A percentile compares a stretch with the other conserved stretches of the same genome.
These are phyloP conservation scores for Manacus vitellinus DNA, from an alignment of 2,113 vertebrate genomes.

Conservation along the genomic window DNA sequence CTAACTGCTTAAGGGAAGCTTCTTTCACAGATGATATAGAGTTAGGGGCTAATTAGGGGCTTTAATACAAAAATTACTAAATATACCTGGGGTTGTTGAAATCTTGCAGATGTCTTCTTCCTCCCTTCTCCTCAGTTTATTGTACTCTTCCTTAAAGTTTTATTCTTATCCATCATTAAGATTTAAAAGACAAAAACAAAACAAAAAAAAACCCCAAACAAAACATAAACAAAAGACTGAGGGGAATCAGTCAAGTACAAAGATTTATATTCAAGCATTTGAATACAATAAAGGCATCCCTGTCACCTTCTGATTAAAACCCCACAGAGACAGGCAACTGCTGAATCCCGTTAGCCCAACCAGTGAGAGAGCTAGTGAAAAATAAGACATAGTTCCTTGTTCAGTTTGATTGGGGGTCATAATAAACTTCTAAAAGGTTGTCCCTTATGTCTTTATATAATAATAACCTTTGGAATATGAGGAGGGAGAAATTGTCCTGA, in stretches of 20 bases:
- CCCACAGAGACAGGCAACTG: not conserved
- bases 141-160: not conserved
- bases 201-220: no score
- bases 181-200: not conserved
- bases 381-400: not conserved
- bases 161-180: not conserved
- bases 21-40: not conserved
- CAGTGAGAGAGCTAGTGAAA: not conserved
- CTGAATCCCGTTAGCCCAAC: not conserved
- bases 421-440: not conserved
- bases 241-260: not conserved
- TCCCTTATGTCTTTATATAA: not conserved
- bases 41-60: not conserved
- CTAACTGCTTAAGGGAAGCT: not conserved
- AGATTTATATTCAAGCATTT: not conserved
- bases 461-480: not conserved
- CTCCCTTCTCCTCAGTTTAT: not conserved
- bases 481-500: not conserved
- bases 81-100: not conserved
- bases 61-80: not conserved
- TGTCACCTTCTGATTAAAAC: not conserved
- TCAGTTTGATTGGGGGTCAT: not conserved
- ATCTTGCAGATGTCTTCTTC: not conserved
- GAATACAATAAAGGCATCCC: not conserved
- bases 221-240: not conserved